Conservation (phyloP, 2,113 vertebrate species). For the Sterrhoptilus dennistouni region DNA sequence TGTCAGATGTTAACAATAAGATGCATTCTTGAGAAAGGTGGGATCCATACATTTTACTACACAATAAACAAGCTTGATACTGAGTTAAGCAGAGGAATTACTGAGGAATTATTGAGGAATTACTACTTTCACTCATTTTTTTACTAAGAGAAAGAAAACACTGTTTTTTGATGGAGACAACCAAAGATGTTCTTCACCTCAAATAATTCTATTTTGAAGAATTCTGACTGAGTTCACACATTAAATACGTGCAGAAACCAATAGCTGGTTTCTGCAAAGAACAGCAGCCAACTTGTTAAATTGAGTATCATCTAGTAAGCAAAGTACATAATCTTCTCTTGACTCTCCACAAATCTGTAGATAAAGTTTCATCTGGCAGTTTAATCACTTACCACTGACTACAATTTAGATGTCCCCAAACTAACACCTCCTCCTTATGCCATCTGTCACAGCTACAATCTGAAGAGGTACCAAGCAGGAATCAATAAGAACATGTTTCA, state of each 20-base stretch:
- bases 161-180: neutral
- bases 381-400: neutral
- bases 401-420: neutral
- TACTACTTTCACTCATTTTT: neutral
- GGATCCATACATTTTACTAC: accelerated
- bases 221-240: neutral
- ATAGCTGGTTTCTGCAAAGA: neutral
- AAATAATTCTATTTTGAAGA: neutral
- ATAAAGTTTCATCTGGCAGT: neutral
- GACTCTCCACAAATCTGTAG: neutral
- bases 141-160: neutral
- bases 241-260: neutral
- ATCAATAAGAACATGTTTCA: neutral
- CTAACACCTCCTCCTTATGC: neutral
- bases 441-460: neutral
- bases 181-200: neutral
- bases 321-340: neutral
- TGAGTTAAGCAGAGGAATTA: neutral
- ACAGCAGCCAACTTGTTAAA: neutral
- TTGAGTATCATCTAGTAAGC: neutral
- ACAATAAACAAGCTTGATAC: neutral
- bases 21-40: neutral
- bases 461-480: neutral
- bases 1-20: neutral
- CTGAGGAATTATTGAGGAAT: neutral